These are phyloP conservation scores for Bathybates hornii DNA, from an alignment of 2,113 vertebrate species.

Conservation along the genomic window DNA sequence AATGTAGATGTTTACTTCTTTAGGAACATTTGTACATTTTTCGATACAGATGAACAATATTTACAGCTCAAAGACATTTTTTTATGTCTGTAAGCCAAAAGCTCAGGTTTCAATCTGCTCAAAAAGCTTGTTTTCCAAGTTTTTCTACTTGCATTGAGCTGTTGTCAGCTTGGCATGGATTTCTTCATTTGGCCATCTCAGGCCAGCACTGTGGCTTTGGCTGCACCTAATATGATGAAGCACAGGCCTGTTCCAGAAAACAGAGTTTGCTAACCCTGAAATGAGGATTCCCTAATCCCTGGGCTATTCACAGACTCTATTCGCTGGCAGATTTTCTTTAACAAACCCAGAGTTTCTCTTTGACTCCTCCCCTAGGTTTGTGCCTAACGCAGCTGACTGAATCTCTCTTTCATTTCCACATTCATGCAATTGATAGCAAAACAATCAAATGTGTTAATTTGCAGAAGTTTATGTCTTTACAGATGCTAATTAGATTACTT, in stretches of 20 bases:
- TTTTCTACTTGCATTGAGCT: background rate
- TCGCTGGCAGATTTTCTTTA: background rate
- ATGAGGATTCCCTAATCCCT: background rate
- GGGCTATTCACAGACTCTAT: background rate
- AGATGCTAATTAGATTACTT: background rate
- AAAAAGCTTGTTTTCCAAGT: background rate
- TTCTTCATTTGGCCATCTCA: background rate
- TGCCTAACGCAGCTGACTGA: background rate
- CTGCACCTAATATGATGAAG: background rate
- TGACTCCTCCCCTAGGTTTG: background rate
- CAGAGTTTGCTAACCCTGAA: background rate
- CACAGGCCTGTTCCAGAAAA: background rate
- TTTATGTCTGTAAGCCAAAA: background rate
- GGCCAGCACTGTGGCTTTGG: background rate
- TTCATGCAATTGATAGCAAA: background rate
- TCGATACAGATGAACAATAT: background rate
- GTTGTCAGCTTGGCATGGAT: background rate
- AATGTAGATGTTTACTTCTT: background rate
- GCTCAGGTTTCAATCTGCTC: background rate
- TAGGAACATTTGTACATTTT: background rate
- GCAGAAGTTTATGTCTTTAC: background rate
- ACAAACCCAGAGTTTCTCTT: background rate
- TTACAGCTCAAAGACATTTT: background rate
- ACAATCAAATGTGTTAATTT: background rate
- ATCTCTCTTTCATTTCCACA: background rate